A percentile compares a stretch with the other conserved stretches of the same genome.
These are phyloP conservation scores for Ailuropoda melanoleuca DNA, from an alignment of 2,113 vertebrate genomes.

Conservation along the genomic window DNA sequence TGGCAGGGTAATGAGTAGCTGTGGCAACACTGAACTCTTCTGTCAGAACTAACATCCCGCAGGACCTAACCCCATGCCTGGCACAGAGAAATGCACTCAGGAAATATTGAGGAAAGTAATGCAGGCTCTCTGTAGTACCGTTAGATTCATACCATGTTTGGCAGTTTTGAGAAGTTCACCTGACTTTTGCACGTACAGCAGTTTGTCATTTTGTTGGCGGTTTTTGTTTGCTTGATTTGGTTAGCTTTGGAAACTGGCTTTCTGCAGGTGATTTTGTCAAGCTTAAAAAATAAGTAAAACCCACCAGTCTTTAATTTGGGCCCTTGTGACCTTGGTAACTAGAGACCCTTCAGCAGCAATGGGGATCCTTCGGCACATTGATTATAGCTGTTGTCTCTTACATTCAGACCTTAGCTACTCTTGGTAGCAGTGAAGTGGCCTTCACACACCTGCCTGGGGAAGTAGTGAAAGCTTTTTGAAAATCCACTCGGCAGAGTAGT, in stretches of 20 bases:
- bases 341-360: background rate
- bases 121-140: background rate
- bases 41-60: background rate
- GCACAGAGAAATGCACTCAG: background rate
- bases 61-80: background rate
- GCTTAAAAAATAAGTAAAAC: background rate
- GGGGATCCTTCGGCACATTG: background rate
- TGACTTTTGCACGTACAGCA: background rate
- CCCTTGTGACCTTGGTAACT: background rate
- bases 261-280: slow-evolving; percentile 3
- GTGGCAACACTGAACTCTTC: background rate
- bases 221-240: background rate
- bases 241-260: background rate
- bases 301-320: background rate
- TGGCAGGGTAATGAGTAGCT: background rate
- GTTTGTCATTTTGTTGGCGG: background rate
- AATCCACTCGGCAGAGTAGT: background rate
- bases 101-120: background rate
- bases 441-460: background rate
- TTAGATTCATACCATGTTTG: background rate
- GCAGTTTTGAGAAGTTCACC: background rate
- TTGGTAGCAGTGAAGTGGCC: background rate
- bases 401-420: background rate
- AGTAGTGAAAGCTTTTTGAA: slow-evolving; percentile 3
- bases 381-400: background rate